Evolutionary conservation across 2,113 vertebrate genomes (phyloP), one percentile per base, ranked within the genome.

Genomic region (Microcebus tavaratra): DNA sequence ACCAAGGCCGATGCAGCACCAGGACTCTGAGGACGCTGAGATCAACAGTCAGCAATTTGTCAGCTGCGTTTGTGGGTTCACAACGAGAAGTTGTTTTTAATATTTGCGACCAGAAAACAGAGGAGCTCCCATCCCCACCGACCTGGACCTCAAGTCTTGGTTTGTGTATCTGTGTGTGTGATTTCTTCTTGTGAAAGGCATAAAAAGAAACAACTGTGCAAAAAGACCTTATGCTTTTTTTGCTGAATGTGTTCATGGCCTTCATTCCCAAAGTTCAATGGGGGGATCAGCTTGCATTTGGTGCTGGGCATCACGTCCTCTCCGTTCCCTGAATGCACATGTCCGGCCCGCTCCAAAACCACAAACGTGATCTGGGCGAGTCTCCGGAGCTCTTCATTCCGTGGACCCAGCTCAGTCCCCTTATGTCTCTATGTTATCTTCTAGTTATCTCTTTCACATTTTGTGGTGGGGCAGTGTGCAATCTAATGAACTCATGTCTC

Each of bases 1-100:
- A 11, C 2, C 20, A 5, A 7, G 23, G 8, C 29, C 0, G 5
- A 34, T 4, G 59, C 57, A 29, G n/a, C 45, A 18, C 48, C 14
- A 10, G 57, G 59, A 36, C 67, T 39, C 6, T 12, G 23, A 63
- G n/a, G n/a, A 45, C 8, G 4, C 15, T 13, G 42, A 82, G 12
- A 42, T 48, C 8, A 14, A 29, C 39, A 36, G 39, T 39, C 8
- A 68, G 48, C n/a, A 34, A 18, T 55, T 55, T 27, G 7, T 27
- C 45, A 21, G 13, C 57, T 45, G 45, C 4, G 1, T 55, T 50
- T 83, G 85, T 53, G 27, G 31, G 14, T 65, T 39, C 1, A 39
- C n/a, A 53, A 25, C 3, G 0, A 36, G 12, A 29, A 31, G 17
- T 55, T 23, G 55, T 5, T 75, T 73, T 83, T 21, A 17, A 48